Conservation (phyloP, 2,113 vertebrate species). For the Coracopsis vasa region DNA sequence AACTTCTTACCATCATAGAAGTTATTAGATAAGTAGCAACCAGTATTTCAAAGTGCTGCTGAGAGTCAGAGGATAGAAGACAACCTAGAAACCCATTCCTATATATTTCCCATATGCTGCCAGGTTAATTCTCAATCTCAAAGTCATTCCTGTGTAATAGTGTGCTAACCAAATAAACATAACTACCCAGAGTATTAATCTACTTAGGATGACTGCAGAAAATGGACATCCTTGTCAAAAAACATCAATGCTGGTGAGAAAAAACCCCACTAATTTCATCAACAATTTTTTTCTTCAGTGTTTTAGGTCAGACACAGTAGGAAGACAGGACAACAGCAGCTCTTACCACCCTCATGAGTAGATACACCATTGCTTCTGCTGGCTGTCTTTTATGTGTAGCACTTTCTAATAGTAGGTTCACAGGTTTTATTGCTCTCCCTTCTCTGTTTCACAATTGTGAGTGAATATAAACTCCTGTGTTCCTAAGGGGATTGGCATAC, state of each 20-base stretch:
- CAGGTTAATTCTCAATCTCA: not conserved
- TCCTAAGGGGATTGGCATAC: not conserved
- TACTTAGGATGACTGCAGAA: not conserved
- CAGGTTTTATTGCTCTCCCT: not conserved
- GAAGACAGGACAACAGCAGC: not conserved
- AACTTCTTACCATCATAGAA: not conserved
- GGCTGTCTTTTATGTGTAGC: not conserved
- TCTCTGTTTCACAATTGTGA: not conserved
- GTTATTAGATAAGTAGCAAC: not conserved
- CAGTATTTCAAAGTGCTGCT: not conserved
- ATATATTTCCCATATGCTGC: not conserved
- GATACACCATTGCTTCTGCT: not conserved
- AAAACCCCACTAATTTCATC: not conserved
- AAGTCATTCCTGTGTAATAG: not conserved
- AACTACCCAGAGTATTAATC: not conserved
- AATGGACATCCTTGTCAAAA: not conserved
- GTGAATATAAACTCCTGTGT: not conserved
- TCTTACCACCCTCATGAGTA: accelerated
- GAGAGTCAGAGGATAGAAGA: not conserved
- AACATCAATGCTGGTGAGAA: not conserved
- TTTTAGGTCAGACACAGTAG: not conserved
- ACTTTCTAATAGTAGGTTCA: not conserved
- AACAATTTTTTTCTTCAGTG: not conserved
- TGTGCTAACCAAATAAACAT: not conserved
- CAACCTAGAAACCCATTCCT: not conserved